Evolutionary conservation across 2,797 vertebrate genomes (phyloP), one percentile per base, ranked within the genome.

Genomic region (Remorina albescens): DNA sequence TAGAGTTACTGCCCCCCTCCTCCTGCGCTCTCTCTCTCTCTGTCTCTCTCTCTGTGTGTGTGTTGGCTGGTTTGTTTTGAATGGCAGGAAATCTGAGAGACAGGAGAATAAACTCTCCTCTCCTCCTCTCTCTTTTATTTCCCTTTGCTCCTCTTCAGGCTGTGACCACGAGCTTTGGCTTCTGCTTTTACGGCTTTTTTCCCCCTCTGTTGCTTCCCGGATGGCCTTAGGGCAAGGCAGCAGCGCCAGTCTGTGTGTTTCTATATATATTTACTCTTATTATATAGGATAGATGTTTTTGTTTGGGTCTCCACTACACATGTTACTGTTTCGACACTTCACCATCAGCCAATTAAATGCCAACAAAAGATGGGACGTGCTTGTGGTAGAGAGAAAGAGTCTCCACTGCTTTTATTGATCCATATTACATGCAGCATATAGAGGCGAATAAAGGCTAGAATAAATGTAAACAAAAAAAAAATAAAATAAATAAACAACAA

Each of bases 41-140:
- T 47, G n/a, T 49, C 46, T 32, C 44, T 51, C 53, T 62, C 44
- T 65, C 19, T 47, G n/a, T 47, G n/a, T 82, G 18, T 61, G 28
- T 73, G 54, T 69, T 55, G 63, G 62, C 73, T 71, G 78, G 58
- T 79, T 86, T 82, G 84, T 74, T 84, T 83, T 88, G 86, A 89
- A 85, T 81, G 85, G 77, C 80, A 87, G 81, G 59, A 61, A 86
- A 87, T 85, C 84, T 87, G 85, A 88, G 83, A 91, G 87, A 82
- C 80, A 78, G 66, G n/a, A 65, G 78, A 74, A 49, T 50, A n/a
- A 67, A 68, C 78, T 76, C 81, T 60, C 60, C 78, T 80, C 85
- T 81, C 75, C 76, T 82, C 75, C 80, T 16, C 15, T 71, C 71
- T 77, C 67, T 67, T 83, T 78, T 77, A 71, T 70, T 82, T 72